A percentile compares a stretch with the other conserved stretches of the same genome.
phyloP scores from a whole-genome alignment of 2,113 vertebrate genomes.

The Piprites chloris region DNA sequence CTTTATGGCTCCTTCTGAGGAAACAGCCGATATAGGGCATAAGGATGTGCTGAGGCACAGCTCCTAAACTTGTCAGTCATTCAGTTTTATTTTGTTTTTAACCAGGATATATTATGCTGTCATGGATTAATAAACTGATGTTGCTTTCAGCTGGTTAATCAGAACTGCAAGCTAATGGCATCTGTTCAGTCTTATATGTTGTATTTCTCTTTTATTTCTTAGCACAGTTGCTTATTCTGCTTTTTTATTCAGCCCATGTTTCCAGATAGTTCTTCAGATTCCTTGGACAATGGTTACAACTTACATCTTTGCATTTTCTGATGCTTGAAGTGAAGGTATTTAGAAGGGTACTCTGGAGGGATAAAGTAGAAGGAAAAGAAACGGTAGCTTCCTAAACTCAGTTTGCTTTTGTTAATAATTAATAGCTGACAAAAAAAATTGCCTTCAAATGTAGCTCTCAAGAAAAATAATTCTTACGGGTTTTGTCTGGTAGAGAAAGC shows the following conservation, averaged over 20 bases:
- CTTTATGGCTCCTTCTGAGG: not conserved
- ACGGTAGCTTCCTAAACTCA: not conserved
- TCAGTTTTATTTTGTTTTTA: not conserved
- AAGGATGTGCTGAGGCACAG: not conserved
- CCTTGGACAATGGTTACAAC: slow-evolving; percentile 1
- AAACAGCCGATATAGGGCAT: not conserved
- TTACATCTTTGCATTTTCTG: slow-evolving; percentile 45
- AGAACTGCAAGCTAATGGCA: not conserved
- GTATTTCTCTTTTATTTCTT: slow-evolving; percentile 35
- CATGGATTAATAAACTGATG: not conserved
- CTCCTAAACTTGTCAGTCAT: not conserved
- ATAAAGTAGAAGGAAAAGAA: slow-evolving; percentile 10
- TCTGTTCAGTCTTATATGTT: slow-evolving; percentile 17
- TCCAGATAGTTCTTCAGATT: slow-evolving; percentile 27
- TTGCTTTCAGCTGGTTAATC: slow-evolving; percentile 39
- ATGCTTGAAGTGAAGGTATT: slow-evolving; percentile 24
- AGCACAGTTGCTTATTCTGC: not conserved
- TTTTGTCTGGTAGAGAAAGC: slow-evolving; percentile 22
- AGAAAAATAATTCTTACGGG: not conserved
- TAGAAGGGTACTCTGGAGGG: slow-evolving; percentile 37
- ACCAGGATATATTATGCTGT: not conserved
- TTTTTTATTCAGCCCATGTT: not conserved
- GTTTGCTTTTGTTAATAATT: slow-evolving; percentile 35
- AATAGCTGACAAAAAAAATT: not conserved
- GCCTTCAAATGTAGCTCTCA: not conserved